A percentile compares a stretch with the other conserved stretches of the same genome.
phyloP scores from a whole-genome alignment of 2,113 vertebrate species.

The Athene cunicularia region DNA sequence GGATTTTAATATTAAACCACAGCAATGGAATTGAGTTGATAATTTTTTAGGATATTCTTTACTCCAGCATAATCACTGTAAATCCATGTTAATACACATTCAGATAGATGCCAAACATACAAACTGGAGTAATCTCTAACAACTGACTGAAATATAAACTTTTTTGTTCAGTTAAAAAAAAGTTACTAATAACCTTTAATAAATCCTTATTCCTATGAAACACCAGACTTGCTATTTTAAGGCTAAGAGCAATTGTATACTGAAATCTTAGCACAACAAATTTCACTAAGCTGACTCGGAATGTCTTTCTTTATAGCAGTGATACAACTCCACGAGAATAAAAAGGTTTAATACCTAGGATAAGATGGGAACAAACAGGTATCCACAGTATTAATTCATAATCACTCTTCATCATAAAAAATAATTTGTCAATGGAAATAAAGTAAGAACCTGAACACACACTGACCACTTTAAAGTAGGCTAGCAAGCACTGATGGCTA shows the following conservation, averaged over 20 bases:
- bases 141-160: neutral
- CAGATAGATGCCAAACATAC: neutral
- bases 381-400: neutral
- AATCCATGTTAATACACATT: neutral
- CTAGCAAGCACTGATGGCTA: neutral
- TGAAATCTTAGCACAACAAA: neutral
- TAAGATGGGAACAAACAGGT: neutral
- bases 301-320: neutral
- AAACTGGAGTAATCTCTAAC: neutral
- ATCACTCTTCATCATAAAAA: neutral
- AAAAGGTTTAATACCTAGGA: neutral
- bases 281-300: neutral
- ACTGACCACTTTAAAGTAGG: neutral
- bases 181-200: neutral
- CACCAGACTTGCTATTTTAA: neutral
- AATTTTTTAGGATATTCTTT: neutral
- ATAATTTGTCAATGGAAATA: neutral
- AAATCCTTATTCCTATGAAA: neutral
- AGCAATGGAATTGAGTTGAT: neutral
- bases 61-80: neutral
- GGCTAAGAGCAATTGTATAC: neutral
- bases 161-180: neutral
- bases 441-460: neutral
- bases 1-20: neutral
- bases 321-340: neutral